Percentiles rank a stretch among this genome's conserved stretches.
phyloP scores from a whole-genome alignment of 2,888 invertebrate genomes.

The Papilio protenor region DNA sequence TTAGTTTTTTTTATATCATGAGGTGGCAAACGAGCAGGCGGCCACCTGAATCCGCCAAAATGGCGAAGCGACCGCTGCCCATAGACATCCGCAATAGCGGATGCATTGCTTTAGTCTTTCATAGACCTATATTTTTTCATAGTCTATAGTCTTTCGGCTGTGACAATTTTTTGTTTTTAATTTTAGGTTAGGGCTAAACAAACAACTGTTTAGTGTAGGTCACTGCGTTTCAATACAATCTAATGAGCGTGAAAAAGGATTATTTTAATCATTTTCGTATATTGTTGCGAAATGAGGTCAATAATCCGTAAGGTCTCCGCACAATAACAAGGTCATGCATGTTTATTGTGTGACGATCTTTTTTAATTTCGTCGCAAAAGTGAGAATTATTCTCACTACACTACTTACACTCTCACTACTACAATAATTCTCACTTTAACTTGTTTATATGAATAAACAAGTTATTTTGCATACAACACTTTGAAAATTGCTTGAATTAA shows the following conservation, averaged over 20 bases:
- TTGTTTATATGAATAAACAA: no score
- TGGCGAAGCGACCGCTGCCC: no score
- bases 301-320: constrained; percentile 29
- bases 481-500: background rate
- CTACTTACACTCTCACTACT: no score
- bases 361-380: background rate
- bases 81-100: no score
- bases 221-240: constrained; percentile 18
- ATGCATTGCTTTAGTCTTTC: no score
- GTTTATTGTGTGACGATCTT: background rate
- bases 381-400: no score
- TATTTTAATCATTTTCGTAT: background rate
- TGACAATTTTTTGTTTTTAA: background rate
- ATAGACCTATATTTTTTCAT: background rate
- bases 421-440: no score
- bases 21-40: no score
- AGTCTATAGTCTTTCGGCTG: background rate
- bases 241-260: constrained; percentile 29
- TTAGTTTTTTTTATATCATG: no score
- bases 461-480: no score
- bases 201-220: constrained; percentile 10
- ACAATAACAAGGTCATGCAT: constrained; percentile 28
- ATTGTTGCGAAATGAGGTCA: constrained; percentile 26
- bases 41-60: no score
- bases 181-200: background rate